Evolutionary conservation across 2,797 vertebrate genomes (phyloP).

Genomic region (Sebastes steindachneri): DNA sequence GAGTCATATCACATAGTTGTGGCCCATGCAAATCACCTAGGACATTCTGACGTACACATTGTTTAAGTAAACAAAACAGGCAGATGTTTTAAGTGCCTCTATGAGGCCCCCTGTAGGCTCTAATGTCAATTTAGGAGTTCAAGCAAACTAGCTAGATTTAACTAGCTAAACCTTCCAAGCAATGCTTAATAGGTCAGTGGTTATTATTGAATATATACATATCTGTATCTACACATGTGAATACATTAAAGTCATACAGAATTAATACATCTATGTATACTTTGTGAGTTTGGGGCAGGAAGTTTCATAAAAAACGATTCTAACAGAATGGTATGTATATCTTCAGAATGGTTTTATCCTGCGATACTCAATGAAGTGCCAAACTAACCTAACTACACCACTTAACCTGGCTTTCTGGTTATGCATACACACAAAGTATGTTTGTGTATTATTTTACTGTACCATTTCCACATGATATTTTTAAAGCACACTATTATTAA

Average conservation of each 20-base stretch:
- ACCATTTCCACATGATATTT: background rate
- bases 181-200: constrained; percentile 61
- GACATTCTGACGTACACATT: constrained; percentile 60
- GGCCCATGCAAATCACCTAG: constrained; percentile 54
- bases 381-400: background rate
- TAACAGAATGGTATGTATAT: background rate
- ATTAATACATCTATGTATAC: constrained; percentile 51
- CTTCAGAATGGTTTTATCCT: background rate
- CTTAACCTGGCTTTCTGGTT: background rate
- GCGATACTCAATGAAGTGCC: background rate
- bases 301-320: background rate
- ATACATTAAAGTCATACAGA: constrained; percentile 80
- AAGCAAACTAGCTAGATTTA: constrained; percentile 82
- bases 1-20: constrained; percentile 42
- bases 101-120: constrained; percentile 78
- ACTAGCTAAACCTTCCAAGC: constrained; percentile 77
- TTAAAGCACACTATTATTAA: background rate
- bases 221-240: constrained; percentile 79
- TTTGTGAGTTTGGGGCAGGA: constrained; percentile 30
- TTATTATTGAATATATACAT: constrained; percentile 71
- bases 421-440: background rate
- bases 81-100: constrained; percentile 79
- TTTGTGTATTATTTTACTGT: background rate
- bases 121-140: constrained; percentile 74
- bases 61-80: constrained; percentile 59